Evolutionary conservation across 1,140 invertebrate genomes (phyloP).

Genomic region (Venturia canescens): DNA sequence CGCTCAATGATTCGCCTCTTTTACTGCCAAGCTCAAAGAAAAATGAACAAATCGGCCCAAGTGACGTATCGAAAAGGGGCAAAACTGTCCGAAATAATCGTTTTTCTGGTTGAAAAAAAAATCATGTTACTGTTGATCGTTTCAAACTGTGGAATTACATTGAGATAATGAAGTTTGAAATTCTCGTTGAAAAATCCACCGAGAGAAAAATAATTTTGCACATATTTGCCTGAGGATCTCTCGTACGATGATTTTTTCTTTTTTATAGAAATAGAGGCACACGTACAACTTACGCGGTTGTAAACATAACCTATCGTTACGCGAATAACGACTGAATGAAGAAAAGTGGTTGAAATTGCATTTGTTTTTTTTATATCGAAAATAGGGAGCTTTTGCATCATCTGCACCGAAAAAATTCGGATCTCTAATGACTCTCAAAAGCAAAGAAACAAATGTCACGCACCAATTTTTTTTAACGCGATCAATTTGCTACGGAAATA

Average conservation of each 20-base stretch:
- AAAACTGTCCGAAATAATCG: not conserved
- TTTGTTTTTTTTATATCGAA: not conserved
- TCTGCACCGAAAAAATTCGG: not conserved
- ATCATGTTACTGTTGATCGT: not conserved
- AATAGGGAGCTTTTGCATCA: not conserved
- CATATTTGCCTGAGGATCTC: not conserved
- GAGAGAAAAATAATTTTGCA: too few relatives aligned
- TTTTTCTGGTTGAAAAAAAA: not conserved
- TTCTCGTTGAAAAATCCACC: too few relatives aligned
- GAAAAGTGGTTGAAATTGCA: conserved; percentile 14
- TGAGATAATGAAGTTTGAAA: too few relatives aligned
- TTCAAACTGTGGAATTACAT: too few relatives aligned
- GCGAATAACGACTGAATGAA: conserved; percentile 26
- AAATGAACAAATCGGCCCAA: not conserved
- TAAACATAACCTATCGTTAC: conserved; percentile 19
- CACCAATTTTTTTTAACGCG: conserved; percentile 15
- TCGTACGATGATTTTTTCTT: not conserved
- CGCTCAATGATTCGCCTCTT: conserved; percentile 1
- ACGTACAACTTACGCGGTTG: conserved; percentile 17
- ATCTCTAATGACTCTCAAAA: not conserved
- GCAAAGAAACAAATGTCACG: not conserved
- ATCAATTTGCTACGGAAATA: not conserved
- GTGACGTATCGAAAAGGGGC: not conserved
- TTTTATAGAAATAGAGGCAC: conserved; percentile 1
- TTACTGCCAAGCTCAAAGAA: conserved; percentile 22